Percentiles rank a stretch among this genome's conserved stretches.
These are phyloP conservation scores for Melipona quadrifasciata DNA, from an alignment of 1,140 invertebrate species.

Conservation along the genomic window DNA sequence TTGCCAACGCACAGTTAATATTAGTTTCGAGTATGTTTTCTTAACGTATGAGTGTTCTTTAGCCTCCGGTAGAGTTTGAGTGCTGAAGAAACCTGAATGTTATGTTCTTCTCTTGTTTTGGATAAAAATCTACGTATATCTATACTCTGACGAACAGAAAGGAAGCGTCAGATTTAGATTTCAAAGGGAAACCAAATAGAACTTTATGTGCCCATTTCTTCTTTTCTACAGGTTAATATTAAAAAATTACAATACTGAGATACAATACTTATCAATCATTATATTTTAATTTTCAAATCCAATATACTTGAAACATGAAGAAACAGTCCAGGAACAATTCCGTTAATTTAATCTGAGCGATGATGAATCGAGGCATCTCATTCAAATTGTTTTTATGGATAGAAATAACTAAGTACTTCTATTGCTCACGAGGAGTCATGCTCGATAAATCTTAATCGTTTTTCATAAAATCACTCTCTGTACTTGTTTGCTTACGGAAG, in stretches of 20 bases:
- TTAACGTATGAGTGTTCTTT: conserved; percentile 74
- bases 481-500: not conserved
- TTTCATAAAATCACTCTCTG: conserved; percentile 1
- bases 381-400: not conserved
- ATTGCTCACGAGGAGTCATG: not conserved
- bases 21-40: conserved; percentile 79
- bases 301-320: not conserved
- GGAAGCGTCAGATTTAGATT: conserved; percentile 19
- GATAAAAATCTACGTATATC: conserved; percentile 32
- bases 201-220: not conserved
- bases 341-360: not conserved
- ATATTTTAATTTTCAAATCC: not conserved
- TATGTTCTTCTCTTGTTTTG: conserved; percentile 43
- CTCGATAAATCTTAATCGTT: conserved; percentile 22
- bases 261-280: not conserved
- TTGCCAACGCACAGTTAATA: conserved; percentile 79
- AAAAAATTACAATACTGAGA: not conserved
- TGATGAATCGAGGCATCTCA: not conserved
- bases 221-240: not conserved
- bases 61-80: conserved; percentile 12
- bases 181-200: conserved; percentile 1
- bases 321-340: not conserved
- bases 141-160: conserved; percentile 11
- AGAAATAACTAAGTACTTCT: not conserved
- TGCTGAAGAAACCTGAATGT: conserved; percentile 7